phyloP scores from a whole-genome alignment of 2,113 vertebrate genomes.

The Maccullochella peelii region DNA sequence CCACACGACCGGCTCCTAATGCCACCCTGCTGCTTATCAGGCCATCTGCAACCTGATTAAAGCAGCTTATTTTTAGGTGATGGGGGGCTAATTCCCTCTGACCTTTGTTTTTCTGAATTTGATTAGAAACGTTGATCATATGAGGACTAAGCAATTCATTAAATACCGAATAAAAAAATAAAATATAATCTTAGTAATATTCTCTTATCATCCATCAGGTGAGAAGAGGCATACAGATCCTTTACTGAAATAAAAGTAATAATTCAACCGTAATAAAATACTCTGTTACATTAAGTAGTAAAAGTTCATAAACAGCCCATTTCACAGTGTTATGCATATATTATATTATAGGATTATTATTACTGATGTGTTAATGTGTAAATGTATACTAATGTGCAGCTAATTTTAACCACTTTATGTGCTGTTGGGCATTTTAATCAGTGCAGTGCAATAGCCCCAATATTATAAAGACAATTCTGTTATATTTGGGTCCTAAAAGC shows the following conservation, averaged over 20 bases:
- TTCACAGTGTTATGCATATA: neutral
- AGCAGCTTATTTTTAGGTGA: conserved; percentile 67
- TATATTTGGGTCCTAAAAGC: neutral
- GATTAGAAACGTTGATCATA: conserved; percentile 70
- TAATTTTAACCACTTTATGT: neutral
- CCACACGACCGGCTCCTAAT: conserved; percentile 44
- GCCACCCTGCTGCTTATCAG: conserved; percentile 68
- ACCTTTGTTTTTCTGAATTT: conserved; percentile 73
- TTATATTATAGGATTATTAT: neutral
- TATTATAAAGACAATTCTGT: too few species aligned
- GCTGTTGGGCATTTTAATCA: neutral
- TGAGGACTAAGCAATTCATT: conserved; percentile 37
- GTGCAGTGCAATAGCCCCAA: neutral
- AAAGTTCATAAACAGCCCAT: too few species aligned
- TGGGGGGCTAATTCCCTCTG: conserved; percentile 72
- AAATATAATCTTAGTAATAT: conserved; percentile 28
- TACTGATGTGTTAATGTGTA: neutral
- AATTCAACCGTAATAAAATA: too few species aligned
- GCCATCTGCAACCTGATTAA: conserved; percentile 79
- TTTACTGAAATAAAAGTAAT: neutral
- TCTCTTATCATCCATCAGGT: conserved; percentile 29
- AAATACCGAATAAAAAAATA: conserved; percentile 39
- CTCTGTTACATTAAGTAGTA: too few species aligned
- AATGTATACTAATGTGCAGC: neutral
- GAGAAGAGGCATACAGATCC: neutral